Evolutionary conservation across 2,113 vertebrate genomes (phyloP).

Genomic region (Nyctibius bracteatus): DNA sequence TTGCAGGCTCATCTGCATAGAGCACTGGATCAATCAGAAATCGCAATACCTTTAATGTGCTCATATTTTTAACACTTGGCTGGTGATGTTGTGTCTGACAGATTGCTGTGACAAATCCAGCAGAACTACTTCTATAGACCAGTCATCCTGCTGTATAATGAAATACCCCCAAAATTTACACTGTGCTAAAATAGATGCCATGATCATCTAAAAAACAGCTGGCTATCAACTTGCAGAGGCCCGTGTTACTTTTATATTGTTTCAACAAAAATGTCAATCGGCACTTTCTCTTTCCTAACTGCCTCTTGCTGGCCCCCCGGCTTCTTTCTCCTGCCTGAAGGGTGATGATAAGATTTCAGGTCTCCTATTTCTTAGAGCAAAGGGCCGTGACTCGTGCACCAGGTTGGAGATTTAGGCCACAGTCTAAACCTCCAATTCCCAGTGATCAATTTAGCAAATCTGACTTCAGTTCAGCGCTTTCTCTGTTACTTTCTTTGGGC

Average conservation of each 20-base stretch:
- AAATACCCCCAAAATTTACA: not conserved
- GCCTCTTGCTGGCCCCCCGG: not conserved
- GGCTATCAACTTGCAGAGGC: not conserved
- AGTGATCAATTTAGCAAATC: not conserved
- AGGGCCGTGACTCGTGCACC: not conserved
- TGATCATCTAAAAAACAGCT: not conserved
- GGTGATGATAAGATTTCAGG: not conserved
- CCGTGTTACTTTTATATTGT: not conserved
- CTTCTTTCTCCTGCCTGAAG: not conserved
- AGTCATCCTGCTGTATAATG: not conserved
- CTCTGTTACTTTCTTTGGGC: not conserved
- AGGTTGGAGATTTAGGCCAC: not conserved
- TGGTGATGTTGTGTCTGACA: not conserved
- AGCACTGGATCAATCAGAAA: not conserved
- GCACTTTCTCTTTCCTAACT: not conserved
- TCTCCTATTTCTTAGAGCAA: not conserved
- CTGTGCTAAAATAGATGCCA: not conserved
- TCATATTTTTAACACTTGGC: not conserved
- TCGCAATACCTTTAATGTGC: not conserved
- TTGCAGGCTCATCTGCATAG: constrained; percentile 19
- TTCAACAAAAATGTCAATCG: not conserved
- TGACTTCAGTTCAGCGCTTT: not conserved
- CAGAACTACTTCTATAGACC: not conserved
- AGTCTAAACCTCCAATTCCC: not conserved
- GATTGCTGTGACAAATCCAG: not conserved